Conservation (phyloP, 2,113 vertebrate genomes). For the Ctenomys sociabilis region DNA sequence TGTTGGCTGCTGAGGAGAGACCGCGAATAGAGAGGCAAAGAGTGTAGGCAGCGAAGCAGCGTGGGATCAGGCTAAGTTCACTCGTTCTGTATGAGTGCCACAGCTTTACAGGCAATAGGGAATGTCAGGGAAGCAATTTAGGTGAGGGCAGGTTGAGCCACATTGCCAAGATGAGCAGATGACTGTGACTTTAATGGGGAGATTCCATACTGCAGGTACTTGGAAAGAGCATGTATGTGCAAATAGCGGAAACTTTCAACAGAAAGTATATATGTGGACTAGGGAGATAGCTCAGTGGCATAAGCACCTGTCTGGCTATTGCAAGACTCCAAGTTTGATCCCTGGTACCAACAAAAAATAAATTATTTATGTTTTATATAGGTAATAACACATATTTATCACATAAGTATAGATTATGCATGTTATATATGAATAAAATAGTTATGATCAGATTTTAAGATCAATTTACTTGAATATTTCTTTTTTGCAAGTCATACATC, state of each 20-base stretch:
- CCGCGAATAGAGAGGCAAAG: not conserved
- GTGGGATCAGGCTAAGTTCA: not conserved
- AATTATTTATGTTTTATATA: not conserved
- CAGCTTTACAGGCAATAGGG: not conserved
- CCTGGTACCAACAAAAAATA: not conserved
- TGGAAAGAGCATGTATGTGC: not conserved
- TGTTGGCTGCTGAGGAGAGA: not conserved
- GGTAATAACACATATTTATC: not conserved
- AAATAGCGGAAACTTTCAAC: not conserved
- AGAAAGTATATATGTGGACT: not conserved
- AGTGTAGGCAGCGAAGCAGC: not conserved
- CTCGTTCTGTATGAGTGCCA: not conserved
- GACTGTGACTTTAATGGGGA: not conserved
- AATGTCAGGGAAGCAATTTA: not conserved
- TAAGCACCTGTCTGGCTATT: too few species aligned
- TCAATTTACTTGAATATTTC: not conserved
- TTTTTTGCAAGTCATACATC: not conserved
- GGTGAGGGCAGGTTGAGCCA: not conserved
- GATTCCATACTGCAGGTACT: not conserved
- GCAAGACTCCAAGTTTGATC: too few species aligned
- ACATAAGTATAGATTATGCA: not conserved
- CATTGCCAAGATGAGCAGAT: not conserved
- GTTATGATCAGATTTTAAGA: not conserved
- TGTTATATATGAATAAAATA: not conserved
- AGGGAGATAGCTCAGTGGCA: too few species aligned